Evolutionary conservation across 2,888 invertebrate species (phyloP).

Genomic region (Eupithecia centaureata): DNA sequence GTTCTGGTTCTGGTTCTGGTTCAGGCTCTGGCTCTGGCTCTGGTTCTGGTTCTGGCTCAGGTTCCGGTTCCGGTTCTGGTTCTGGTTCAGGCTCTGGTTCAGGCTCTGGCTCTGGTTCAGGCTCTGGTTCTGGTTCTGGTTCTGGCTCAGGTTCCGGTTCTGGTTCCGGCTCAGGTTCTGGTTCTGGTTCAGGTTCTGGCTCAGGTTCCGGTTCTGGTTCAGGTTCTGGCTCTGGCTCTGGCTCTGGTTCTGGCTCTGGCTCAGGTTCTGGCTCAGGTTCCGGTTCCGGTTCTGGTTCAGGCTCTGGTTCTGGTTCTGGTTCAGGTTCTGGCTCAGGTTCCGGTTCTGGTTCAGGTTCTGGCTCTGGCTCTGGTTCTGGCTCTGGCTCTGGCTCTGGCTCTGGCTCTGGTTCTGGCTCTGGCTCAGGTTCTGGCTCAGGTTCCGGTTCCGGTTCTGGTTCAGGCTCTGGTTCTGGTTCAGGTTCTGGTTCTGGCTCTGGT

Average conservation of each 20-base stretch:
- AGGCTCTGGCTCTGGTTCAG: neutral
- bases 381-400: neutral
- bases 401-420: neutral
- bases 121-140: neutral
- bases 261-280: neutral
- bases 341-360: neutral
- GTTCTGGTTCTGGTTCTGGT: neutral
- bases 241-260: neutral
- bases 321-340: neutral
- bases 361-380: neutral
- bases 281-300: neutral
- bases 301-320: neutral
- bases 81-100: neutral
- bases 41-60: neutral
- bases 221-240: neutral
- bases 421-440: neutral
- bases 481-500: neutral
- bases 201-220: slow-evolving; percentile 6
- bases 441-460: neutral
- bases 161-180: slow-evolving; percentile 11
- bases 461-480: neutral
- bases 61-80: neutral
- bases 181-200: slow-evolving; percentile 6
- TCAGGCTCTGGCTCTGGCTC: neutral
- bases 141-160: neutral